These are phyloP conservation scores for Charaxes varanes DNA, from an alignment of 1,140 invertebrate species.

Conservation along the genomic window DNA sequence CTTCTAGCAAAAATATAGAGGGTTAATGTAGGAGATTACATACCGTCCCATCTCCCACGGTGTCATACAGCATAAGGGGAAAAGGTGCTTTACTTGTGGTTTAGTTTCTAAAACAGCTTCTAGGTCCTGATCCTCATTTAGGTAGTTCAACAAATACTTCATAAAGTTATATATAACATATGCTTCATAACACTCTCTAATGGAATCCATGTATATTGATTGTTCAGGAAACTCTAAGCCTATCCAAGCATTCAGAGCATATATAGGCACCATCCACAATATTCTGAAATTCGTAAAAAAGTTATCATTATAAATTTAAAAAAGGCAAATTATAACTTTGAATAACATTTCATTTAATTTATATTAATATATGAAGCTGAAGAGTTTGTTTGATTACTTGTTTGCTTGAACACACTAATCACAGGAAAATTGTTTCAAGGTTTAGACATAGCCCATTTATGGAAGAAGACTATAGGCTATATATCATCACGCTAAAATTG, in stretches of 20 bases:
- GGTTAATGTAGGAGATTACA: too few species aligned
- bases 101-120: conserved; percentile 89
- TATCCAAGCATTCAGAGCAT: conserved; percentile 94
- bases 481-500: too few species aligned
- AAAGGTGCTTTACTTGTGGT: conserved; percentile 88
- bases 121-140: conserved; percentile 88
- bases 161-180: conserved; percentile 99
- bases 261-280: conserved; percentile 98
- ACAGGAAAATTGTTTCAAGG: too few species aligned
- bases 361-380: too few species aligned
- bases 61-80: conserved; percentile 88
- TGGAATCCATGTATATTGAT: conserved; percentile 93
- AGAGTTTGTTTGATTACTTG: too few species aligned
- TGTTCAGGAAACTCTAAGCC: conserved; percentile 87
- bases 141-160: conserved; percentile 93
- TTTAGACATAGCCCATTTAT: too few species aligned
- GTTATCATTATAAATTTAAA: too few species aligned
- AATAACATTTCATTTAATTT: too few species aligned
- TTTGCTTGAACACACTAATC: too few species aligned
- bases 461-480: too few species aligned
- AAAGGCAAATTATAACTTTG: too few species aligned
- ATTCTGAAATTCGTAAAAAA: conserved; percentile 79
- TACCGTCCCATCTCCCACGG: conserved; percentile 92
- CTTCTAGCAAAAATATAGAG: too few species aligned
- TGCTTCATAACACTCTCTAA: conserved; percentile 96